Evolutionary conservation across 2,113 vertebrate species (phyloP).

Genomic region (Sceloporus undulatus): DNA sequence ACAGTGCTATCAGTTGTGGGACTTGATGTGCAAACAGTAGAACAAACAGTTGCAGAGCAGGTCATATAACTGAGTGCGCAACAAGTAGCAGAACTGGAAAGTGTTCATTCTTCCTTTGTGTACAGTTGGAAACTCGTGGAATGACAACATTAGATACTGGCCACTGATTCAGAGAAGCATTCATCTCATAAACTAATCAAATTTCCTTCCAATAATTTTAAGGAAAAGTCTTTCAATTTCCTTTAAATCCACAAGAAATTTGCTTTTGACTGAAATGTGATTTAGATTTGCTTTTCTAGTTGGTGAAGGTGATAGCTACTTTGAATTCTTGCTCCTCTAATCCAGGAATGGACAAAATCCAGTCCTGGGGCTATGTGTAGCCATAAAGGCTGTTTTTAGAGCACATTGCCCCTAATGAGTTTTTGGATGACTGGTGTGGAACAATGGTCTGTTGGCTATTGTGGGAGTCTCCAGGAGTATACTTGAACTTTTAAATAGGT

Average conservation of each 20-base stretch:
- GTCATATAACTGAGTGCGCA: no score
- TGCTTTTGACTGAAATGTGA: not conserved
- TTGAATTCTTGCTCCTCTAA: not conserved
- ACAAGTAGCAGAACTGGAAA: no score
- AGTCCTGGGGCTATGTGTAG: no score
- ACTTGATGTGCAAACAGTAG: no score
- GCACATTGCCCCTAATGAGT: not conserved
- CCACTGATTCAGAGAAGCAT: conserved; percentile 6
- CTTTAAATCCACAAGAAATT: not conserved
- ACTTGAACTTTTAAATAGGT: no score
- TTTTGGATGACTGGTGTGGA: no score
- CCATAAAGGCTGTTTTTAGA: not conserved
- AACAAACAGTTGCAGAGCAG: not conserved
- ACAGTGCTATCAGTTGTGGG: no score
- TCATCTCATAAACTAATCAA: not conserved
- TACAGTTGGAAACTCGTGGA: not conserved
- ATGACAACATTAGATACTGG: not conserved
- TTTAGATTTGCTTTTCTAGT: not conserved
- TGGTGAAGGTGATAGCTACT: not conserved
- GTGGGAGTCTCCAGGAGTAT: no score
- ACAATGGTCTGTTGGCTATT: no score
- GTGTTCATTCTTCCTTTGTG: no score
- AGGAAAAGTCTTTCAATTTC: not conserved
- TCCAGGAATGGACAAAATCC: no score
- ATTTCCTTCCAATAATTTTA: not conserved